These are phyloP conservation scores for Aphis gossypii DNA, from an alignment of 1,140 invertebrate genomes.

Conservation along the genomic window DNA sequence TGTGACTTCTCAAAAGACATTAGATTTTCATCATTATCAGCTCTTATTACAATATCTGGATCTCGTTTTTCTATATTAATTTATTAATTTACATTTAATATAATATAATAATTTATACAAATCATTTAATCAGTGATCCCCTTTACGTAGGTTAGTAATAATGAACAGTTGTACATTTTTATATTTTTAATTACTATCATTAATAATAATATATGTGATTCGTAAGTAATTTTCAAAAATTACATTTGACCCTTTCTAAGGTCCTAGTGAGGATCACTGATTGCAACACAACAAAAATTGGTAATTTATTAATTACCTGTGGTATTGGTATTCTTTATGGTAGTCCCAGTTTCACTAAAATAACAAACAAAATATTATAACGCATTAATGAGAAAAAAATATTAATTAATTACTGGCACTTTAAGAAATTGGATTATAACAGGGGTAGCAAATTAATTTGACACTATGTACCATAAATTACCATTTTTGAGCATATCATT, in stretches of 20 bases:
- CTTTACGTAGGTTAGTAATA: no score
- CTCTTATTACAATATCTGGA: constrained; percentile 52
- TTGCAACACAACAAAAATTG: background rate
- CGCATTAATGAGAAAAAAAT: background rate
- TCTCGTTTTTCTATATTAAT: constrained; percentile 43
- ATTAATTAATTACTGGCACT: background rate
- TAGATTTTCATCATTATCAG: constrained; percentile 54
- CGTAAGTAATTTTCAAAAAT: no score
- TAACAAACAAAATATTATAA: background rate
- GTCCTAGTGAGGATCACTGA: no score
- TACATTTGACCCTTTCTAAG: no score
- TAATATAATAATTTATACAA: background rate
- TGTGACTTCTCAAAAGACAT: constrained; percentile 52
- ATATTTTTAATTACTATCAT: no score
- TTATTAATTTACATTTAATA: background rate
- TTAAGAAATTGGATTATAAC: background rate
- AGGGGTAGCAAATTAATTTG: no score
- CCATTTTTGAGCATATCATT: no score
- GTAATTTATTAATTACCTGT: constrained; percentile 17
- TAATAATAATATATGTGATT: no score
- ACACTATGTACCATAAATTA: no score
- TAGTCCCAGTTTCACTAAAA: constrained; percentile 37
- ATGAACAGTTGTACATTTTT: no score
- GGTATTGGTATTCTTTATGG: background rate
- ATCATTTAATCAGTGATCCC: background rate